Evolutionary conservation across 2,797 vertebrate species (phyloP).

Genomic region (Periophthalmus magnuspinnatus): DNA sequence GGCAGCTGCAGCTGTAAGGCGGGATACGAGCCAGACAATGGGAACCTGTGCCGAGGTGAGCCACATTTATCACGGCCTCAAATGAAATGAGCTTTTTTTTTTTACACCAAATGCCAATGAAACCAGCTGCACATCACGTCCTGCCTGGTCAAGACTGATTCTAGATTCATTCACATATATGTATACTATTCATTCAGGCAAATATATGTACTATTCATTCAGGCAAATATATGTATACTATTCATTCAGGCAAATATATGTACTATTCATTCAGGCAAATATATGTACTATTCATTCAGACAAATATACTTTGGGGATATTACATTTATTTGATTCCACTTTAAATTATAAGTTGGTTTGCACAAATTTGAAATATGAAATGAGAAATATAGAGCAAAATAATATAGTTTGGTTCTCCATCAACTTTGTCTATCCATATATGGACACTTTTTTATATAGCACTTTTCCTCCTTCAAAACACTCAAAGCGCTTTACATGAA

Average conservation of each 20-base stretch:
- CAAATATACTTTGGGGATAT: constrained; percentile 1
- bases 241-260: background rate
- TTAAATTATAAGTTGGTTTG: background rate
- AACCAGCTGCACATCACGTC: constrained; percentile 13
- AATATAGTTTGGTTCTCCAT: background rate
- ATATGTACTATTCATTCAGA: no score
- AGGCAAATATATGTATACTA: constrained; percentile 12
- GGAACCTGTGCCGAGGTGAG: constrained; percentile 90
- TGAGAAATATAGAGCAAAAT: no score
- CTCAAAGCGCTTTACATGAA: no score
- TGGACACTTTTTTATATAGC: no score
- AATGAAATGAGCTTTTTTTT: constrained; percentile 1
- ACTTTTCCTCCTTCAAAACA: background rate
- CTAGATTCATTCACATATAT: background rate
- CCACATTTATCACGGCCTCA: constrained; percentile 27
- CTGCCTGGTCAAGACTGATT: constrained; percentile 7
- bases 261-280: constrained; percentile 11
- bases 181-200: constrained; percentile 7
- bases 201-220: background rate
- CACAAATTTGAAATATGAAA: background rate
- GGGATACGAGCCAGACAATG: constrained; percentile 92
- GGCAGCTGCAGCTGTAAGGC: constrained; percentile 95
- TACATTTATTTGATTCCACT: background rate
- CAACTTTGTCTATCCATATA: background rate
- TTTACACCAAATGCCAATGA: constrained; percentile 1